Evolutionary conservation across 2,113 vertebrate genomes (phyloP), one percentile per base, ranked within the genome.

Genomic region (Melierax canorus): DNA sequence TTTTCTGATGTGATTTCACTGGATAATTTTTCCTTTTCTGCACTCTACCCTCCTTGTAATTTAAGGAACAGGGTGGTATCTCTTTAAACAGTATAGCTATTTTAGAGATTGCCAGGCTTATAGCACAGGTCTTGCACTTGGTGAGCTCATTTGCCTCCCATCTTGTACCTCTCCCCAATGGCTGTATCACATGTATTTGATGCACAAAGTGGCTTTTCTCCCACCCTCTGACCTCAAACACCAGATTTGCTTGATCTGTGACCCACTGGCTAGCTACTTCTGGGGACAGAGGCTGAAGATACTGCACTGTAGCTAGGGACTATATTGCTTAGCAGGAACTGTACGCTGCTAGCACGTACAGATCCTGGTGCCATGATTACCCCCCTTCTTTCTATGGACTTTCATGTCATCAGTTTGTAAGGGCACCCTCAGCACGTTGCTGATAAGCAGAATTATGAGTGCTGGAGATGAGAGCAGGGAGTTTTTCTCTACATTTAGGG

Each of bases 1-100:
- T 83, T 77, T 92, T 75, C 62, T 89, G 53, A 87, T 73, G 36
- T 73, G 66, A 68, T 69, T 85, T 90, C 56, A 82, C 23, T 21
- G 50, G 41, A 38, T 74, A 74, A 43, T 95, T 97, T 95, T 94
- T 87, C 76, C 50, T 84, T 71, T 91, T 85, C 89, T 78, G 41
- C 41, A 66, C 36, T 41, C 43, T 43, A 26, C 17, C 15, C 22
- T 90, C 53, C 46, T 58, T 55, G 27, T 51, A 84, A 67, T 83
- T 82, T 71, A 83, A 41, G 67, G 68, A 95, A 83, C 27, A 58
- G 45, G 6, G 19, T 73, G 27, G 12, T 85, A 62, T 62, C 66
- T 69, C 69, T 87, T 91, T 79, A 92, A 91, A 82, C 14, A 79
- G 68, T 43, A 50, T 15, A 72, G 77, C 38, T 90, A 56, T 43